phyloP scores from a whole-genome alignment of 2,113 vertebrate genomes.

The Aegotheles bennettii region DNA sequence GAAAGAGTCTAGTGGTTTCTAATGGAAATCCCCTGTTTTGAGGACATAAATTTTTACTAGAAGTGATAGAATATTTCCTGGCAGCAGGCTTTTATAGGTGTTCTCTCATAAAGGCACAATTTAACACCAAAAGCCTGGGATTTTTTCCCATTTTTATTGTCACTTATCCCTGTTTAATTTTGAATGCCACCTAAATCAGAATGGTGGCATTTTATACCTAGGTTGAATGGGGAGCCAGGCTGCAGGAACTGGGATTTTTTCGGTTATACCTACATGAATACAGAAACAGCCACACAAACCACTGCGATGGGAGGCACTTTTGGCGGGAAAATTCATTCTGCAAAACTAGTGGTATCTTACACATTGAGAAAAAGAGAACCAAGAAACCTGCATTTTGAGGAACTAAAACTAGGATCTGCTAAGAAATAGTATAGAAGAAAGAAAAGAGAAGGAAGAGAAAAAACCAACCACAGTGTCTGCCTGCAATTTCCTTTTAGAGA shows the following conservation, averaged over 20 bases:
- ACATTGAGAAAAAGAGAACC: conserved; percentile 47
- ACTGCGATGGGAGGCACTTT: background rate
- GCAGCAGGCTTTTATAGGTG: background rate
- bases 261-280: fast-evolving
- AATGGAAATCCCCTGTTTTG: background rate
- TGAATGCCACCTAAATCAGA: background rate
- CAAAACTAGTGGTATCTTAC: background rate
- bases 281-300: background rate
- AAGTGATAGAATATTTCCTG: background rate
- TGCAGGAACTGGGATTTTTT: background rate
- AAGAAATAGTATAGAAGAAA: background rate
- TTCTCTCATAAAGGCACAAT: background rate
- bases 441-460: conserved; percentile 63
- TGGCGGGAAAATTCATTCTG: conserved; percentile 8
- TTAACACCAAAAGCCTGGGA: background rate
- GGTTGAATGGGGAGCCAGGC: background rate
- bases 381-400: conserved; percentile 24
- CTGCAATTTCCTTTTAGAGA: conserved; percentile 52
- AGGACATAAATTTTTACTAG: background rate
- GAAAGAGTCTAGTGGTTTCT: background rate
- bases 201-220: background rate
- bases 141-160: background rate
- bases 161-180: background rate
- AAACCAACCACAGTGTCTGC: background rate
- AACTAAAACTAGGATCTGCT: conserved; percentile 41